phyloP scores from a whole-genome alignment of 1,140 invertebrate genomes.

The Scaptomyza graminum region DNA sequence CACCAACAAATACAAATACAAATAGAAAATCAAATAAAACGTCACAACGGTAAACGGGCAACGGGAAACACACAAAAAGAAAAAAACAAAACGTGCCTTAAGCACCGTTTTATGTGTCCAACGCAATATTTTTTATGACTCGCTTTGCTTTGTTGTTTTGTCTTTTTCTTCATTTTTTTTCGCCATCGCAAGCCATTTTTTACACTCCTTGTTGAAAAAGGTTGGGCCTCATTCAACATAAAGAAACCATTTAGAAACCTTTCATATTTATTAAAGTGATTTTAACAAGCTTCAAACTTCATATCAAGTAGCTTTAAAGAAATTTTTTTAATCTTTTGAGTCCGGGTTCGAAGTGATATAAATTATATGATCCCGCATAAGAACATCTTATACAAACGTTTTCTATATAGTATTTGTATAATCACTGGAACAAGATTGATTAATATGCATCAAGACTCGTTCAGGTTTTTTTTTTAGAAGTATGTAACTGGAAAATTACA shows the following conservation, averaged over 20 bases:
- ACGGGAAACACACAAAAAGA: slow-evolving; percentile 17
- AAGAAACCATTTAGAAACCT: slow-evolving; percentile 7
- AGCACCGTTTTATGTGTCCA: slow-evolving; percentile 71
- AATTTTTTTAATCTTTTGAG: not conserved
- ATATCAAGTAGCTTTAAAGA: not conserved
- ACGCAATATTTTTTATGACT: slow-evolving; percentile 69
- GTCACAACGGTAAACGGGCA: slow-evolving; percentile 15
- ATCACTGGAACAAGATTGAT: not conserved
- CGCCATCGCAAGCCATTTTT: slow-evolving; percentile 63
- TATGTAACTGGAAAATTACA: not conserved
- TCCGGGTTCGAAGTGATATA: not conserved
- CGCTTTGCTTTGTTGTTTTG: slow-evolving; percentile 38
- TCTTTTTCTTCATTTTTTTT: not conserved
- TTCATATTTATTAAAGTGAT: slow-evolving; percentile 4
- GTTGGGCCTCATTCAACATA: slow-evolving; percentile 27
- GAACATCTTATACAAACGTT: not conserved
- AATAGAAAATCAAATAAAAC: slow-evolving; percentile 42
- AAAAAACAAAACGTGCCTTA: slow-evolving; percentile 47
- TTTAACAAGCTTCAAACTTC: not conserved
- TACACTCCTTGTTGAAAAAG: slow-evolving; percentile 35
- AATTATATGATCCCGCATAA: not conserved
- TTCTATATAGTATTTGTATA: not conserved
- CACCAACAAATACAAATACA: slow-evolving; percentile 50
- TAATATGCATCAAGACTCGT: not conserved
- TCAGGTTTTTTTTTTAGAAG: not conserved